A percentile compares a stretch with the other conserved stretches of the same genome.
phyloP scores from a whole-genome alignment of 1,140 invertebrate species.

The Drosophila kurseongensis region DNA sequence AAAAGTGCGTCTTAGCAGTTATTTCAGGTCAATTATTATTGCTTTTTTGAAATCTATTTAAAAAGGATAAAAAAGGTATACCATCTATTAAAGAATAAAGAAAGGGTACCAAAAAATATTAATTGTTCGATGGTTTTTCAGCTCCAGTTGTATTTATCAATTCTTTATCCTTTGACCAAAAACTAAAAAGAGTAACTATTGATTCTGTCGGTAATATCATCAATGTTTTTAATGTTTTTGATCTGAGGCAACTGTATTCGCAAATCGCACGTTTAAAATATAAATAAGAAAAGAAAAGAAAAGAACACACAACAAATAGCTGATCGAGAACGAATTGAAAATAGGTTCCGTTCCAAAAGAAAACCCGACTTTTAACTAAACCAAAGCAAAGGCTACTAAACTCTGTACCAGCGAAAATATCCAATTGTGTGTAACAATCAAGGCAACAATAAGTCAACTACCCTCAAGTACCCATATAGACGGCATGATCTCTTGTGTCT shows the following conservation, averaged over 20 bases:
- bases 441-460: slow-evolving; percentile 43
- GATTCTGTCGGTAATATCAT: neutral
- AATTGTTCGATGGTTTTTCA: too few species aligned
- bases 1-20: slow-evolving; percentile 3
- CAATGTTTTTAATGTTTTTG: slow-evolving; percentile 10
- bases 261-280: slow-evolving; percentile 13
- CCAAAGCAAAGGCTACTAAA: slow-evolving; percentile 3
- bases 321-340: neutral
- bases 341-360: slow-evolving; percentile 10
- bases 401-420: slow-evolving; percentile 38
- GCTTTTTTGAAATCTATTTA: neutral
- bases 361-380: slow-evolving; percentile 5
- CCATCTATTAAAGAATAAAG: too few species aligned
- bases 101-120: too few species aligned
- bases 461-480: slow-evolving; percentile 13
- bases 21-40: neutral
- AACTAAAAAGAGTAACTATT: too few species aligned
- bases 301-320: slow-evolving; percentile 15
- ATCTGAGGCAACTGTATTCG: slow-evolving; percentile 4
- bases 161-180: too few species aligned
- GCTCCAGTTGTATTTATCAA: too few species aligned
- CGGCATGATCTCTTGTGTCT: slow-evolving; percentile 26
- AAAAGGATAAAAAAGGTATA: too few species aligned
- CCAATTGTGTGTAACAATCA: slow-evolving; percentile 47
- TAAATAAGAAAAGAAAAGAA: slow-evolving; percentile 8